Evolutionary conservation across 2,113 vertebrate species (phyloP).

Genomic region (Columba janthina): DNA sequence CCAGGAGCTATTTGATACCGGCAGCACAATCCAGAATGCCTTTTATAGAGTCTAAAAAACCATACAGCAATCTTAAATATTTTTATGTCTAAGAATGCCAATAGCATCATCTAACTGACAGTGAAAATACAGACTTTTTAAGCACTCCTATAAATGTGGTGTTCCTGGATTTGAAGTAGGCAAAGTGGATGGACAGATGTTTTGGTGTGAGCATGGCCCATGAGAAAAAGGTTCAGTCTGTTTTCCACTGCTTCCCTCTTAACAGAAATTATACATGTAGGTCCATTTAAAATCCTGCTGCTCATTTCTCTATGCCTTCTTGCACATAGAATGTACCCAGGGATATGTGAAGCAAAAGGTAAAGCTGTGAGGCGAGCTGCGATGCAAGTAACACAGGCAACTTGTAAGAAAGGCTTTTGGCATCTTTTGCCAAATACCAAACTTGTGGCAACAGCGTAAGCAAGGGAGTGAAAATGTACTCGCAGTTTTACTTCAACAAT

Average conservation of each 20-base stretch:
- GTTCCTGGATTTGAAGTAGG: neutral
- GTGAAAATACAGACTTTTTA: neutral
- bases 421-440: neutral
- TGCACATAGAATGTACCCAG: neutral
- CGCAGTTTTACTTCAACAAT: neutral
- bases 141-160: neutral
- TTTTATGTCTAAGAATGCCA: neutral
- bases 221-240: neutral
- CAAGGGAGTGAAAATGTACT: neutral
- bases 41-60: neutral
- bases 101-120: neutral
- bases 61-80: neutral
- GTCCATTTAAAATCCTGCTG: neutral
- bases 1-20: slow-evolving; percentile 23
- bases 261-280: neutral
- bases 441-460: neutral
- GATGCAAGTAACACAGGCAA: neutral
- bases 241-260: neutral
- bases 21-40: neutral
- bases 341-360: neutral
- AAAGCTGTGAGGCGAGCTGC: neutral
- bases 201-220: neutral
- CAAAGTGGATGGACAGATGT: neutral
- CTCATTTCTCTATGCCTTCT: neutral
- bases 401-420: neutral